These are phyloP conservation scores for Drosophila santomea DNA, from an alignment of 1,140 invertebrate genomes.

Conservation along the genomic window DNA sequence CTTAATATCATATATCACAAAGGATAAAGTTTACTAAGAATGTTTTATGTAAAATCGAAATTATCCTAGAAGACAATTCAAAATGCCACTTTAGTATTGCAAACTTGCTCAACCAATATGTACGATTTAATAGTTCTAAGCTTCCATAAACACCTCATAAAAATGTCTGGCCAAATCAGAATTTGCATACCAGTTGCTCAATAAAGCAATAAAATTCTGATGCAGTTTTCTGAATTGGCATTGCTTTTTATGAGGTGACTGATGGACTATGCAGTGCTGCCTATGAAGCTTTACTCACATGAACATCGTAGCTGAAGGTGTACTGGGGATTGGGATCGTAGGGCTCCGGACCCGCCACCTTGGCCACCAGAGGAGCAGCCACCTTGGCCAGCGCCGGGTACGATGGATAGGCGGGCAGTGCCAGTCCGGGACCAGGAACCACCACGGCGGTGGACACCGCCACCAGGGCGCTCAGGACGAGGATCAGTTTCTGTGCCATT, in stretches of 20 bases:
- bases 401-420: conserved; percentile 50
- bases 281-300: conserved; percentile 76
- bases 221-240: neutral
- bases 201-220: neutral
- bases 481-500: conserved; percentile 78
- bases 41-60: neutral
- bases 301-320: conserved; percentile 86
- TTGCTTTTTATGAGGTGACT: conserved; percentile 3
- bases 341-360: conserved; percentile 85
- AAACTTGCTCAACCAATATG: neutral
- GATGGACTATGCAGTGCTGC: neutral
- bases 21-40: too few species aligned
- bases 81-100: too few species aligned
- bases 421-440: conserved; percentile 68
- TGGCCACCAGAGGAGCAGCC: conserved; percentile 75
- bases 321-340: conserved; percentile 87
- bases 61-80: too few species aligned
- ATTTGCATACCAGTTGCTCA: conserved; percentile 4
- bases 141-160: conserved; percentile 6
- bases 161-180: neutral
- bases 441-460: conserved; percentile 72
- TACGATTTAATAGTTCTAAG: neutral
- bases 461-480: conserved; percentile 70
- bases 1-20: too few species aligned
- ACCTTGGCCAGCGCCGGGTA: conserved; percentile 63